Percentiles rank a stretch among this genome's conserved stretches.
These are phyloP conservation scores for Sturmia bella DNA, from an alignment of 2,888 invertebrate genomes.

Conservation along the genomic window DNA sequence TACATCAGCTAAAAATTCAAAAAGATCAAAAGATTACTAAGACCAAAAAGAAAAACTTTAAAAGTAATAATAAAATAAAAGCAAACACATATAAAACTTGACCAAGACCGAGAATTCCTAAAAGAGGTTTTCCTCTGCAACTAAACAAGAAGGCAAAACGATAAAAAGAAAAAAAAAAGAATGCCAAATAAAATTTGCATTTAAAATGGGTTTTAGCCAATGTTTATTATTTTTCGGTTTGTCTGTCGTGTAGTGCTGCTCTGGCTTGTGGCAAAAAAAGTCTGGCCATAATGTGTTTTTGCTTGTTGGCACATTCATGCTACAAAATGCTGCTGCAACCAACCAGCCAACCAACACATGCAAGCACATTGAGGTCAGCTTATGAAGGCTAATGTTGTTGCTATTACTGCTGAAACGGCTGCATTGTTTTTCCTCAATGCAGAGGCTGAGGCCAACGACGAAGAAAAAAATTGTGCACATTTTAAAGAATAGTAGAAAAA, in stretches of 20 bases:
- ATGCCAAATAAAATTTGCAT: conserved; percentile 16
- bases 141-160: neutral
- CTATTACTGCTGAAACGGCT: conserved; percentile 30
- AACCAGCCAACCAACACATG: conserved; percentile 45
- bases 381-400: conserved; percentile 63
- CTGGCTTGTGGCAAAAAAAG: conserved; percentile 50
- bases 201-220: neutral
- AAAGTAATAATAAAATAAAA: conserved; percentile 22
- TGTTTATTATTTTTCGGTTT: no score
- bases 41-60: neutral
- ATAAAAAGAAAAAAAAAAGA: neutral
- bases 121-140: conserved; percentile 40
- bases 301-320: conserved; percentile 55
- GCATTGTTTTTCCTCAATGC: conserved; percentile 40
- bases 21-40: conserved; percentile 17
- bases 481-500: conserved; percentile 18
- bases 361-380: conserved; percentile 65
- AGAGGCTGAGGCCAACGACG: conserved; percentile 52
- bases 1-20: neutral
- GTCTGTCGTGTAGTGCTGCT: conserved; percentile 10
- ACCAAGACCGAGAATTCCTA: conserved; percentile 68
- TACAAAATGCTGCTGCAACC: conserved; percentile 45
- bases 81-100: conserved; percentile 56
- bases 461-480: conserved; percentile 20
- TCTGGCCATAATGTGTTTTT: conserved; percentile 30